Percentiles rank a stretch among this genome's conserved stretches.
Conservation (phyloP, 2,888 invertebrate genomes). For the Aradus depressus region DNA sequence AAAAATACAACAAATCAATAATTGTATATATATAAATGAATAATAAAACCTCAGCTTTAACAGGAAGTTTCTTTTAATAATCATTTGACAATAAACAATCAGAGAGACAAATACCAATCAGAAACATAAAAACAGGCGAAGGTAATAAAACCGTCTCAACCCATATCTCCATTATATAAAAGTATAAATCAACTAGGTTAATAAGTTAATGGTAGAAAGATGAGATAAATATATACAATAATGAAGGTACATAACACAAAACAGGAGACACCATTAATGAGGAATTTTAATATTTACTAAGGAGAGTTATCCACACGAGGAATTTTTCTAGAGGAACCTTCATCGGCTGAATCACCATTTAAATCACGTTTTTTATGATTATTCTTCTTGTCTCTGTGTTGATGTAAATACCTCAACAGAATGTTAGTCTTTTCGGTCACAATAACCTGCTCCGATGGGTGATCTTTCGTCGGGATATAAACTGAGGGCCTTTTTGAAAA, state of each 20-base stretch:
- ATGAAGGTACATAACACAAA: conserved; percentile 10
- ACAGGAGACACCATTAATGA: conserved; percentile 14
- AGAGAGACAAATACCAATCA: background rate
- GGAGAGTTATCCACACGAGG: conserved; percentile 15
- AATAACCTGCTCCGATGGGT: conserved; percentile 89
- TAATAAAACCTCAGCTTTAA: too few species aligned
- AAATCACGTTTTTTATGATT: conserved; percentile 14
- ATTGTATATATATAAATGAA: too few species aligned
- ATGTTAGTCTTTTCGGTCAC: conserved; percentile 94
- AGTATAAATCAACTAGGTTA: conserved; percentile 14
- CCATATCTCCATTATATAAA: conserved; percentile 11
- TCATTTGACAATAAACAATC: background rate
- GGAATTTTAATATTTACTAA: conserved; percentile 13
- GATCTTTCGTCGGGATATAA: conserved; percentile 85
- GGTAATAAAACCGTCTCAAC: background rate
- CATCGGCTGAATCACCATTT: conserved; percentile 11
- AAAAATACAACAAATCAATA: too few species aligned
- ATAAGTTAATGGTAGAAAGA: conserved; percentile 12
- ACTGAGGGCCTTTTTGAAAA: conserved; percentile 79
- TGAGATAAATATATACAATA: conserved; percentile 13
- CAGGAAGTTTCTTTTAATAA: too few species aligned
- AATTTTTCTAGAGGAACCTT: conserved; percentile 17
- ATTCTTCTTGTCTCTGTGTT: conserved; percentile 86
- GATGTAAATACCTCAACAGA: conserved; percentile 81
- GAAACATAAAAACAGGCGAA: background rate